These are phyloP conservation scores for Gobionotothen gibberifrons DNA, from an alignment of 2,797 vertebrate species.

Conservation along the genomic window DNA sequence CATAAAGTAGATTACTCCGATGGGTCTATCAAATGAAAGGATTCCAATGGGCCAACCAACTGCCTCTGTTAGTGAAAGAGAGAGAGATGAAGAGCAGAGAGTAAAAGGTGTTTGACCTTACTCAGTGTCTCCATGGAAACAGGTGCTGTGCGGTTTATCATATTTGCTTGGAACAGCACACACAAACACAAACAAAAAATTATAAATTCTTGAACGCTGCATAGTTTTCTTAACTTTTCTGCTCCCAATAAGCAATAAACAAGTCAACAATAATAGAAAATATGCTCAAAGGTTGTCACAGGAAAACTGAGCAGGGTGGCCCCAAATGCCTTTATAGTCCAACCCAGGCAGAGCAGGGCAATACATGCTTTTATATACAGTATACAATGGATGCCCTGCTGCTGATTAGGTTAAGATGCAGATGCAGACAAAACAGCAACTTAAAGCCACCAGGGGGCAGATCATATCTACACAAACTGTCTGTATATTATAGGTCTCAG, in stretches of 20 bases:
- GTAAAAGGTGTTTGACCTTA: conserved; percentile 39
- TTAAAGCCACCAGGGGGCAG: conserved; percentile 16
- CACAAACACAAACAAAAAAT: neutral
- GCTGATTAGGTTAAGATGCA: too few species aligned
- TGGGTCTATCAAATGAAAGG: too few species aligned
- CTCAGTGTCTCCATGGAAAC: conserved; percentile 60
- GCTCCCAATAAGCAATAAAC: neutral
- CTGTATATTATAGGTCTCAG: too few species aligned
- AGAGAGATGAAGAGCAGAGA: neutral
- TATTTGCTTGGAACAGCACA: conserved; percentile 9
- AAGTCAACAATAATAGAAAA: conserved; percentile 1
- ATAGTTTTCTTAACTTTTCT: neutral
- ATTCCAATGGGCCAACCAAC: too few species aligned
- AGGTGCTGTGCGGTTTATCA: conserved; percentile 28
- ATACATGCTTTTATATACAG: too few species aligned
- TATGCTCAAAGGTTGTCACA: neutral
- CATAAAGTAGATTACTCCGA: too few species aligned
- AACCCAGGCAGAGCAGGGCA: too few species aligned
- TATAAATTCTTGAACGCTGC: neutral
- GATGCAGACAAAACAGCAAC: neutral
- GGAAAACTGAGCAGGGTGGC: too few species aligned
- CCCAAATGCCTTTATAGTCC: too few species aligned
- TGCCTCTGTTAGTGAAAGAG: neutral
- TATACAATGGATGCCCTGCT: too few species aligned
- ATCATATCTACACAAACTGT: neutral